These are phyloP conservation scores for Takifugu flavidus DNA, from an alignment of 2,113 vertebrate genomes.

Conservation along the genomic window DNA sequence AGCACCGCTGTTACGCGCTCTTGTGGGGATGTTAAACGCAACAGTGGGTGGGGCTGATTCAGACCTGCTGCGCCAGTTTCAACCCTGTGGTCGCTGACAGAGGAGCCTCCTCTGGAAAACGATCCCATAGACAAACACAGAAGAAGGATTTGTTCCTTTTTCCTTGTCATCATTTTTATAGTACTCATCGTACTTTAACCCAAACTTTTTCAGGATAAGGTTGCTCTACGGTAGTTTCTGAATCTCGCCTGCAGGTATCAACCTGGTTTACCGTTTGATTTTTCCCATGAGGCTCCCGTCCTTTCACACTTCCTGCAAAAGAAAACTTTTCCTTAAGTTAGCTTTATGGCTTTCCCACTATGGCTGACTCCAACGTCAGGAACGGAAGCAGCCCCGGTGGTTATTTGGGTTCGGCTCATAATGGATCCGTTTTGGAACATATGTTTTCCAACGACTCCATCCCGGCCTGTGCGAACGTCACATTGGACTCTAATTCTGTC, in stretches of 20 bases:
- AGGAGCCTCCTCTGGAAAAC: slow-evolving; percentile 52
- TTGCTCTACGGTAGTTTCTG: not conserved
- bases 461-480: slow-evolving; percentile 70
- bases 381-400: slow-evolving; percentile 83
- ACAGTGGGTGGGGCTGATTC: slow-evolving; percentile 69
- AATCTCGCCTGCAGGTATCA: not conserved
- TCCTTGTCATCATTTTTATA: not conserved
- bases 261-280: too few relatives aligned
- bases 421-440: slow-evolving; percentile 47
- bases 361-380: slow-evolving; percentile 83
- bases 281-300: too few relatives aligned
- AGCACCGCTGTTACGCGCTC: slow-evolving; percentile 25
- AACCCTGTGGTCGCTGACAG: slow-evolving; percentile 41
- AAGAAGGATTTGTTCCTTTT: slow-evolving; percentile 12
- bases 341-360: slow-evolving; percentile 80
- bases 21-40: slow-evolving; percentile 40
- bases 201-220: not conserved
- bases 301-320: slow-evolving; percentile 3
- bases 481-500: slow-evolving; percentile 81
- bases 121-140: slow-evolving; percentile 14
- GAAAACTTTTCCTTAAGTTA: slow-evolving; percentile 55
- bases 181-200: too few relatives aligned
- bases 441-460: slow-evolving; percentile 64
- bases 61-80: slow-evolving; percentile 53
- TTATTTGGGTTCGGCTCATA: slow-evolving; percentile 66